A percentile compares a stretch with the other conserved stretches of the same genome.
Conservation (phyloP, 2,113 vertebrate genomes). For the Pholis gunnellus region DNA sequence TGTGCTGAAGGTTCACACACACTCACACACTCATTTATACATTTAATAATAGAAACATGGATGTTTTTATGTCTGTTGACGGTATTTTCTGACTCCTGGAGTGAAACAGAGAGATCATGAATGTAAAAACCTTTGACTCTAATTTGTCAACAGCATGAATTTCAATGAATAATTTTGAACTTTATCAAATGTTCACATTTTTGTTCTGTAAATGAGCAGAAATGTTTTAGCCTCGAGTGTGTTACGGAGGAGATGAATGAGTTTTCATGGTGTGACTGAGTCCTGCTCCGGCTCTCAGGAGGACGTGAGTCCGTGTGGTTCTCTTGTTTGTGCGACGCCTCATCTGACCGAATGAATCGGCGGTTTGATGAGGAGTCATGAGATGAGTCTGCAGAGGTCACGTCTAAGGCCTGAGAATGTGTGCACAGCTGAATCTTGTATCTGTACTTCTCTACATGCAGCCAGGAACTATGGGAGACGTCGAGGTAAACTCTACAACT, state of each 20-base stretch:
- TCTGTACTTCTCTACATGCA: conserved; percentile 97
- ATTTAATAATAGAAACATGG: too few relatives aligned
- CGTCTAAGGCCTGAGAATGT: conserved; percentile 31
- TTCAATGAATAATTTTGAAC: too few relatives aligned
- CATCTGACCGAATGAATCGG: background rate
- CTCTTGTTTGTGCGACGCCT: background rate
- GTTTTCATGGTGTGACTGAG: too few relatives aligned
- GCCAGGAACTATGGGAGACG: conserved; percentile 99
- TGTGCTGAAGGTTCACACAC: too few relatives aligned
- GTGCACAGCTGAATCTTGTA: conserved; percentile 75
- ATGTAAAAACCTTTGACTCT: too few relatives aligned
- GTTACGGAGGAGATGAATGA: background rate
- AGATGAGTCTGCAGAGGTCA: conserved; percentile 8
- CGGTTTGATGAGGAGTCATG: background rate
- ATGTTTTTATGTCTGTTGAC: too few relatives aligned
- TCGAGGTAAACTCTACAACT: conserved; percentile 91
- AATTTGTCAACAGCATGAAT: too few relatives aligned
- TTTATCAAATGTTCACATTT: too few relatives aligned
- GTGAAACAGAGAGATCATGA: too few relatives aligned
- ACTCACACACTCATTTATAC: too few relatives aligned
- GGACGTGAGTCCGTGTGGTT: background rate
- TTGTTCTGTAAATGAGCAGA: too few relatives aligned
- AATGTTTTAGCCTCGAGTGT: background rate
- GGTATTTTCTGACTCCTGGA: too few relatives aligned
- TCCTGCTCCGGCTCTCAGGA: conserved; percentile 7